These are phyloP conservation scores for Argyresthia goedartella DNA, from an alignment of 2,888 invertebrate species.

Conservation along the genomic window DNA sequence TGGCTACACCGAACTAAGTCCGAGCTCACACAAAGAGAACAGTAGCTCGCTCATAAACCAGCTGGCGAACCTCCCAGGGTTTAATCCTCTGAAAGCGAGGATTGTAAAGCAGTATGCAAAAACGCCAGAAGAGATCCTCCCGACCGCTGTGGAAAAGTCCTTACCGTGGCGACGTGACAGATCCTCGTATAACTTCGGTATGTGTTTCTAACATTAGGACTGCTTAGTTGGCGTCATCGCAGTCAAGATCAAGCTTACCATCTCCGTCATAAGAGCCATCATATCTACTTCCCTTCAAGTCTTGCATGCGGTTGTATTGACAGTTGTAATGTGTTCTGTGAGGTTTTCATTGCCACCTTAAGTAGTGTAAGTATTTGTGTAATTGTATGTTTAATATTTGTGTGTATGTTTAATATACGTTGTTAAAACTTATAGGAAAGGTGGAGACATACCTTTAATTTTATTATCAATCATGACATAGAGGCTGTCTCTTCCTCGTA, in stretches of 20 bases:
- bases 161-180: constrained; percentile 88
- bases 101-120: constrained; percentile 78
- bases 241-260: not conserved
- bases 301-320: no score
- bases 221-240: not conserved
- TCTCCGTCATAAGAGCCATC: not conserved
- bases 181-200: constrained; percentile 81
- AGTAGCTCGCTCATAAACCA: constrained; percentile 79
- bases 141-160: constrained; percentile 84
- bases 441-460: no score
- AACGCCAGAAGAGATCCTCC: constrained; percentile 73
- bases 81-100: constrained; percentile 78
- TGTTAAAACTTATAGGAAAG: no score
- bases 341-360: no score
- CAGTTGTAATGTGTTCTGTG: no score
- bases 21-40: constrained; percentile 73
- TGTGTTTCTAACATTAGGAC: constrained; percentile 29
- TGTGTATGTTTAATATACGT: no score
- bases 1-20: constrained; percentile 67
- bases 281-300: no score
- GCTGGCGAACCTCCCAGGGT: constrained; percentile 77
- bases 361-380: no score
- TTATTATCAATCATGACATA: no score
- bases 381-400: no score
- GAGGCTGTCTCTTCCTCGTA: no score